Base-by-base conservation (phyloP, 2,113 vertebrate genomes). In the Corydoras maculifer region DNA sequence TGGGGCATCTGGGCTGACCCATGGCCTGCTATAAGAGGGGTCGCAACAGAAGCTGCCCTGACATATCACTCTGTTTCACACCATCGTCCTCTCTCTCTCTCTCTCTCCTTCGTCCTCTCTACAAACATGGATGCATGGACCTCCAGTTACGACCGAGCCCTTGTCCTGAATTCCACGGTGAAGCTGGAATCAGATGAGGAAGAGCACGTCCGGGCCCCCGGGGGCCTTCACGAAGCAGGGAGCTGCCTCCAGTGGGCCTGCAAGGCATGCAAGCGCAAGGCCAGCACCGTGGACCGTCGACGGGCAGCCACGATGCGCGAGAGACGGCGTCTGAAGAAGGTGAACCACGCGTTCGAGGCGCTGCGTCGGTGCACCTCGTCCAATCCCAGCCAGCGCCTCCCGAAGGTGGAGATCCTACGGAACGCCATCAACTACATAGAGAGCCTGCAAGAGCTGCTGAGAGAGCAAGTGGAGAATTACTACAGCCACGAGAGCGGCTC, bases 231-330 rank as follows among this genome's bases (percentile, higher is more conserved):
- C 79, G 94, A 96, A 85, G 91, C 93, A 0, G 97, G 96, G 7
- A 95, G 92, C 83, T 99, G 97, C 83, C 94, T 99, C 70, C 87
- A 94, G 85, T 99, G 97, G 97, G 97, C 97, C 81, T 99, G 97
- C 86, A 98, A 96, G 85, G 96, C 97, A 3, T 99, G 96, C 84
- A 98, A 98, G 80, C 93, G 93, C 68, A 94, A 94, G 81, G 88
- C 95, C 72, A 95, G 92, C 82, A 94, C 91, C 2, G 91, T 90
- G 86, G 97, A 98, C 83, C 89, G 96, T 60, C 77, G 97, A 31
- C 90, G 93, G 81, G 97, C 96, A 0, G 97, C 97, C 86, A 99
- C 97, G 67, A 96, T 99, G 95, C 91, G 97, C 0, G 97, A 98
- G 84, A 90, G 96, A 50, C 91, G 96, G 66, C 86, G 97, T 72